Conservation (phyloP, 2,888 invertebrate species). For the Chrysolina haemoptera region DNA sequence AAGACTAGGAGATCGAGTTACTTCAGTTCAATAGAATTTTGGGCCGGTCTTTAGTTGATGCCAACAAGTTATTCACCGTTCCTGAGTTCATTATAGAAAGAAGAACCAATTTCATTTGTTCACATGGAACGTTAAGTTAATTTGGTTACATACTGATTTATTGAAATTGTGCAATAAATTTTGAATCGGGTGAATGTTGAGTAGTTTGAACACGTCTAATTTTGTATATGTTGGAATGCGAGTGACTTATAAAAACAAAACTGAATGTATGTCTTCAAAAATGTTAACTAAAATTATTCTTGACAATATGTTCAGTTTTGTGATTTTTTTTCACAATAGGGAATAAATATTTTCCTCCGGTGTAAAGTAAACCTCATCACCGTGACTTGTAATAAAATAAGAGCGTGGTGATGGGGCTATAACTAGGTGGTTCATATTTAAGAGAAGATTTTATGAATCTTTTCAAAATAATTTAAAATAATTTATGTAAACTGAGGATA, state of each 20-base stretch:
- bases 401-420: background rate
- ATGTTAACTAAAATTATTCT: background rate
- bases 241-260: background rate
- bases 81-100: too few relatives aligned
- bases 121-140: background rate
- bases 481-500: slow-evolving; percentile 23
- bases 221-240: background rate
- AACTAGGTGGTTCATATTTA: background rate
- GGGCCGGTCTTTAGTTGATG: background rate
- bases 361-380: too few relatives aligned
- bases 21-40: background rate
- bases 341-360: too few relatives aligned
- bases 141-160: background rate
- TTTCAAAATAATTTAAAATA: slow-evolving; percentile 26
- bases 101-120: too few relatives aligned
- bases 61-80: background rate
- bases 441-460: slow-evolving; percentile 25
- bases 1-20: background rate
- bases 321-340: too few relatives aligned
- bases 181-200: background rate
- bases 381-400: too few relatives aligned
- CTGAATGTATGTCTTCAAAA: background rate
- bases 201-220: background rate
- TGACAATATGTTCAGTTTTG: background rate
- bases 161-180: slow-evolving; percentile 15